These are phyloP conservation scores for Notarius quadriscutis DNA, from an alignment of 2,113 vertebrate species.

Conservation along the genomic window DNA sequence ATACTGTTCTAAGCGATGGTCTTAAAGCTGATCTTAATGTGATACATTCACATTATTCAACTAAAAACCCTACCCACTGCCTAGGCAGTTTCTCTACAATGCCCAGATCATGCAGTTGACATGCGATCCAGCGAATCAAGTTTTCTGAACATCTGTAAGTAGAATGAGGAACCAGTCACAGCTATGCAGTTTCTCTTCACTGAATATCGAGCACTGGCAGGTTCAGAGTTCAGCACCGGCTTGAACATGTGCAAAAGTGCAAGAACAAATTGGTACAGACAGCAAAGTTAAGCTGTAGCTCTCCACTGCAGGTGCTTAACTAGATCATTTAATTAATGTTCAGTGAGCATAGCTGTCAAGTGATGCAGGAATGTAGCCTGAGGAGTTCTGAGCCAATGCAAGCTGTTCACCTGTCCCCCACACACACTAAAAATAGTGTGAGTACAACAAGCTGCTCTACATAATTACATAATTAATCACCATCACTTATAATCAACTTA, in stretches of 20 bases:
- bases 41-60: not conserved
- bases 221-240: not conserved
- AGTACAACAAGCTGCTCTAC: not conserved
- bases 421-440: not conserved
- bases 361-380: conserved; percentile 71
- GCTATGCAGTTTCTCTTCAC: not conserved
- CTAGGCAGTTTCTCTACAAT: not conserved
- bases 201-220: not conserved
- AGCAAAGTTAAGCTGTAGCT: conserved; percentile 48
- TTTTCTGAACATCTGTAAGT: not conserved
- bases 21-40: not conserved
- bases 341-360: conserved; percentile 68
- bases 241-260: not conserved
- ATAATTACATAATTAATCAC: conserved; percentile 12
- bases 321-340: conserved; percentile 70
- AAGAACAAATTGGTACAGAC: conserved; percentile 49
- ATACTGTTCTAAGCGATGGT: too few species aligned
- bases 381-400: conserved; percentile 68
- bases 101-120: not conserved
- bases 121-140: not conserved
- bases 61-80: not conserved
- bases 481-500: not conserved
- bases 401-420: conserved; percentile 75
- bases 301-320: conserved; percentile 58
- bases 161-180: not conserved